Evolutionary conservation across 2,888 invertebrate species (phyloP), one percentile per base, ranked within the genome.

Genomic region (Miltochrista miniata): DNA sequence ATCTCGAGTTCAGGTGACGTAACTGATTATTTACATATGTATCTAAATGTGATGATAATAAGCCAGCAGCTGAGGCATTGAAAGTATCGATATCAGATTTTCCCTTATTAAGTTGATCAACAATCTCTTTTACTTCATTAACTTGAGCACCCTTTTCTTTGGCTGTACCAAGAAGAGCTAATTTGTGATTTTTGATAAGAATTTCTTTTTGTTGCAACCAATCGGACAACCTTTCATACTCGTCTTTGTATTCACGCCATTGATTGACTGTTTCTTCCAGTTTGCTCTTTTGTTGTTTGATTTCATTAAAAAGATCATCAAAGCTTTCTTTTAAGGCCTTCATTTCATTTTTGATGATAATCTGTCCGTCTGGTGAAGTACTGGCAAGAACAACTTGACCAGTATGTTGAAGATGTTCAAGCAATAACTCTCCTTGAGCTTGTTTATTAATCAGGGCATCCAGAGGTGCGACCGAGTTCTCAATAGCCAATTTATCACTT

Each of bases 171-270:
- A 96, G 93, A 10, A 97, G 87, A 15, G 96, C 95, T 18, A 96
- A 94, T 83, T 98, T 98, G 70, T 98, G 96, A 50, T 97, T 96
- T 79, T 98, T 98, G 10, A 97, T 96, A 8, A 97, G 93, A 69
- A 97, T 97, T 70, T 98, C 97, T 72, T 96, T 96, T 81, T 98
- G 97, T 74, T 98, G 98, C 30, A 98, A 83, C 98, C 98, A 98
- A 80, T 98, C 98, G 45, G 97, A 97, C 12, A 98, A 87, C 54
- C 96, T 93, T 79, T 98, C 98, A 74, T 96, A 97, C 83, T 98
- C 98, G 74, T 98, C 98, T 83, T 98, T 98, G 86, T 96, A 98
- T 56, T 97, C 96, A 48, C 97, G 93, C 96, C 97, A 97, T 73
- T 97, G 96, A 46, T 93, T 93, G 53, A 97, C 94, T 2, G 96